phyloP scores from a whole-genome alignment of 2,113 vertebrate genomes.

The Sturnus vulgaris region DNA sequence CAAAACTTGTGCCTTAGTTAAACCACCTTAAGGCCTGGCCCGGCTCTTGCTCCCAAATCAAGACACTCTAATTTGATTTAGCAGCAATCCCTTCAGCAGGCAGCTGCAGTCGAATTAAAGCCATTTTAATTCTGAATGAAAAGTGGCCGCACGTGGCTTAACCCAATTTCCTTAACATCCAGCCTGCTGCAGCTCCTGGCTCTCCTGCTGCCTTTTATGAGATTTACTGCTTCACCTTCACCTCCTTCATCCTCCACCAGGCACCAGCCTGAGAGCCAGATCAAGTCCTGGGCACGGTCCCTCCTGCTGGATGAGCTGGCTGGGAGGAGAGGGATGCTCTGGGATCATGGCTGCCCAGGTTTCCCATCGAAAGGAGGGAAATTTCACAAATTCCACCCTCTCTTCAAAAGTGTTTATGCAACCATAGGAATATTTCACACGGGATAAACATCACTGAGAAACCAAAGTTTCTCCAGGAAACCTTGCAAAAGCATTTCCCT shows the following conservation, averaged over 20 bases:
- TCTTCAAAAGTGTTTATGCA: background rate
- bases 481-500: background rate
- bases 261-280: fast-evolving
- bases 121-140: conserved; percentile 39
- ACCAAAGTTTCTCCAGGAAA: background rate
- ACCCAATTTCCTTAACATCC: conserved; percentile 18
- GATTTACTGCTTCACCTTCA: background rate
- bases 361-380: background rate
- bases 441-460: background rate
- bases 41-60: background rate
- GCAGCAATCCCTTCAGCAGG: conserved; percentile 31
- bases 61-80: conserved; percentile 1
- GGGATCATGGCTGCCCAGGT: background rate
- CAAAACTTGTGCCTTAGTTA: background rate
- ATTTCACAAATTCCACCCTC: background rate
- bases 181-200: background rate
- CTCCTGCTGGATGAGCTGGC: too few relatives aligned
- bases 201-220: background rate
- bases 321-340: background rate
- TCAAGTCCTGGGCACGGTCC: fast-evolving
- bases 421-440: fast-evolving
- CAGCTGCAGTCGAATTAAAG: conserved; percentile 30
- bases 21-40: background rate
- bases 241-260: background rate
- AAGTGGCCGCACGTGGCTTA: background rate